phyloP scores from a whole-genome alignment of 2,797 vertebrate species.

The Falco rusticolus region DNA sequence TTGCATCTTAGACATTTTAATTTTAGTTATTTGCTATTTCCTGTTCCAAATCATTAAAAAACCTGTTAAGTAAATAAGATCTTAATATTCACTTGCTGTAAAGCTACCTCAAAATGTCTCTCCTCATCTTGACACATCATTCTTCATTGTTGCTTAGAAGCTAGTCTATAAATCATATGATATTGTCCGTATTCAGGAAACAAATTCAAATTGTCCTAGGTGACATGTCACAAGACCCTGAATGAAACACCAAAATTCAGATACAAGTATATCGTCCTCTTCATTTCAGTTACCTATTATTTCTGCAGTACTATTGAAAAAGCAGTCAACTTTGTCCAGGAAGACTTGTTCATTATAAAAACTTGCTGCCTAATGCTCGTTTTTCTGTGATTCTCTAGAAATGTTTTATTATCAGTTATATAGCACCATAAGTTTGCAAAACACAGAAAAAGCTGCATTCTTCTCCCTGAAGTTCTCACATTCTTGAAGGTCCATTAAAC shows the following conservation, averaged over 20 bases:
- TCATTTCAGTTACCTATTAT: background rate
- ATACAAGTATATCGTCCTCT: background rate
- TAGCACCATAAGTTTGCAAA: background rate
- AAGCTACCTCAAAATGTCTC: background rate
- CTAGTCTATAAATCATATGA: background rate
- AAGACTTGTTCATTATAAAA: background rate
- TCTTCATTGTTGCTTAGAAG: background rate
- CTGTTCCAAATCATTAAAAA: background rate
- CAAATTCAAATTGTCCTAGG: background rate
- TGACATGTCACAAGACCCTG: background rate
- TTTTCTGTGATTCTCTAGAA: background rate
- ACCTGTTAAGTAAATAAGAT: background rate
- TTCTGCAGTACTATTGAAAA: slow-evolving; percentile 4
- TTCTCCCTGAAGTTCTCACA: background rate
- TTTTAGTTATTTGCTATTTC: background rate
- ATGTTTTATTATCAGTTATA: background rate
- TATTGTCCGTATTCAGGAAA: background rate
- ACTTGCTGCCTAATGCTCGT: background rate
- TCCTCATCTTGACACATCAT: background rate
- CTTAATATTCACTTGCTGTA: background rate
- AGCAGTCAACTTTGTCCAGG: background rate
- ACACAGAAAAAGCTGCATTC: background rate
- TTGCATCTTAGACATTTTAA: background rate
- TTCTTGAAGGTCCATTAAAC: background rate
- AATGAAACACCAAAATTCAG: background rate